Base-by-base conservation (phyloP, 2,113 vertebrate species). In the Stegastes partitus region DNA sequence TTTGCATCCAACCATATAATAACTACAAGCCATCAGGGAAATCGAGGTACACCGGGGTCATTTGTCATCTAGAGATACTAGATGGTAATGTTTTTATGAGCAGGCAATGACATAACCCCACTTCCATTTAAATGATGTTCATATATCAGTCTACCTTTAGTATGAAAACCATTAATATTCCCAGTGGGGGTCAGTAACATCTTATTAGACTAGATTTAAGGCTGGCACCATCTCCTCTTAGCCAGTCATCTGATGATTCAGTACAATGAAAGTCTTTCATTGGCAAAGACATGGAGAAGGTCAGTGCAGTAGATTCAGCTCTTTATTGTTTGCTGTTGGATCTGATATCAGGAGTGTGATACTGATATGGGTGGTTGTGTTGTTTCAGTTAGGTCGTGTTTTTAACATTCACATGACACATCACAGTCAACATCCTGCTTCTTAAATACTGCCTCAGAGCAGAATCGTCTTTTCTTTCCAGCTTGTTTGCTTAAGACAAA, bases 241-340 rank as follows among this genome's bases (percentile, higher is more conserved):
- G 21, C 25, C 55, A 28, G 19, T 45, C 31, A 74, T 69, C 62
- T 42, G 62, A 72, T 76, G 23, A 54, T 8, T 39, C 18, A 14
- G 44, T 81, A 75, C 70, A 68, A 75, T 68, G 53, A 19, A 62
- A 47, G 25, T 21, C 65, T 82, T 84, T 49, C 65, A 68, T 12
- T 14, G 34, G 26, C 74, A 68, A 45, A 68, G 62, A 49, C 51
- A 44, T 53, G 59, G 28, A 11, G 61, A 37, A 59, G 25, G 28
- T 59, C 21, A 54, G 53, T 16, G 56, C 21, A 34, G 49, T 14
- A n/a, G 61, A 23, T 34, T 74, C 18, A 37, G 25, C 31, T 42
- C 50, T 67, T 67, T 53, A 39, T 63, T 77, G 77, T 81, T 74
- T 74, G 73, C 64, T 0, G 8, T 45, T 9, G 14, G n/a, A 58